A percentile compares a stretch with the other conserved stretches of the same genome.
These are phyloP conservation scores for Palythoa grandiflora DNA, from an alignment of 92 coral and sea anemone species.

Conservation along the genomic window DNA sequence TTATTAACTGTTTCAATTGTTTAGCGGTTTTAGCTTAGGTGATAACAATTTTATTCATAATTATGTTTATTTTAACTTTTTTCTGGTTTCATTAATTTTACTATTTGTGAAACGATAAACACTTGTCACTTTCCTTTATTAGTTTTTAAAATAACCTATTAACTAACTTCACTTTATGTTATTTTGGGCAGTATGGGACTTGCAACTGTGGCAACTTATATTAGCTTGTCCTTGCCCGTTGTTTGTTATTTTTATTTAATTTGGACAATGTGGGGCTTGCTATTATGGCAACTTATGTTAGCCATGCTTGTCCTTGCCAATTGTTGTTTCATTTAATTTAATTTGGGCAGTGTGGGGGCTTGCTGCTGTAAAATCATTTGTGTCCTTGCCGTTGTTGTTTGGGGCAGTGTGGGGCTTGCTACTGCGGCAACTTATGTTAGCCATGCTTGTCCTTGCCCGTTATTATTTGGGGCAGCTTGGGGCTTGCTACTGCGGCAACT, in stretches of 20 bases:
- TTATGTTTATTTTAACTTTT: neutral
- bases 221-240: neutral
- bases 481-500: neutral
- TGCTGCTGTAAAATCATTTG: too few species aligned
- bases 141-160: too few species aligned
- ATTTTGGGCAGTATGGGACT: neutral
- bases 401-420: neutral
- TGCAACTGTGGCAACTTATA: neutral
- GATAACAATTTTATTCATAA: neutral
- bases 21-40: too few species aligned
- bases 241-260: neutral
- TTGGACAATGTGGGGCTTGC: neutral
- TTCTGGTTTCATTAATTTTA: neutral
- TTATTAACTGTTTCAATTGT: too few species aligned
- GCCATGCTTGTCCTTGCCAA: constrained; percentile 40
- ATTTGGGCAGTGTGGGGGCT: too few species aligned
- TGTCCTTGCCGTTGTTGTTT: too few species aligned
- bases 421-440: neutral
- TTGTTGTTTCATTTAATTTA: neutral
- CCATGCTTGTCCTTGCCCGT: neutral
- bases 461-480: neutral
- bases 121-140: too few species aligned
- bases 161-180: neutral
- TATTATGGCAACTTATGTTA: neutral
- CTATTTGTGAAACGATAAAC: neutral